These are phyloP conservation scores for Sycophila sp. DNA, from an alignment of 1,140 invertebrate genomes.

Conservation along the genomic window DNA sequence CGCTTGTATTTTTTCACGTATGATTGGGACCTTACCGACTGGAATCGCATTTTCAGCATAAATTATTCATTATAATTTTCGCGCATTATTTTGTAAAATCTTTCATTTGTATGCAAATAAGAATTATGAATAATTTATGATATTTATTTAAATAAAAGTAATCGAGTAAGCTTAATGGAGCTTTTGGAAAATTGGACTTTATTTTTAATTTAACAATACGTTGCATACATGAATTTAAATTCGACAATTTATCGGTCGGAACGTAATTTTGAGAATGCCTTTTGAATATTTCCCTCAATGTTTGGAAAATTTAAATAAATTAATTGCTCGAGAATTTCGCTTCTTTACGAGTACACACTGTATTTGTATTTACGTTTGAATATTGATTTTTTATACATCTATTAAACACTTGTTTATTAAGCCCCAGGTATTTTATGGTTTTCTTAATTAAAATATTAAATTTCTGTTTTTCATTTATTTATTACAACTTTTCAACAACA, in stretches of 20 bases:
- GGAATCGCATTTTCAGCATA: background rate
- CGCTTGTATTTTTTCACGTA: background rate
- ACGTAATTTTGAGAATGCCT: background rate
- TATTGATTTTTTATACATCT: no score
- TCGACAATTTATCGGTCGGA: background rate
- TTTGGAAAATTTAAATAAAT: no score
- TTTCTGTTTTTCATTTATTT: no score
- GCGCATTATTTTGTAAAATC: conserved; percentile 19
- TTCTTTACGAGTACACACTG: no score
- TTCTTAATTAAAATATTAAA: no score
- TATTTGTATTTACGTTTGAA: no score
- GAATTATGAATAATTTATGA: conserved; percentile 5
- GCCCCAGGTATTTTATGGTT: no score
- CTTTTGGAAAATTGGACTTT: conserved; percentile 8
- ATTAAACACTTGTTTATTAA: no score
- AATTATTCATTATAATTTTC: conserved; percentile 26
- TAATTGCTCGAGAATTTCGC: no score
- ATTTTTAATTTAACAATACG: conserved; percentile 8
- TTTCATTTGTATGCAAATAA: conserved; percentile 24
- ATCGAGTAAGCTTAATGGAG: background rate
- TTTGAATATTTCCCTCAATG: no score
- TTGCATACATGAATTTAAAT: conserved; percentile 24
- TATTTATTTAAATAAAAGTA: conserved; percentile 23
- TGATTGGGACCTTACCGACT: background rate
- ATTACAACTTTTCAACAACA: no score